A percentile compares a stretch with the other conserved stretches of the same genome.
Conservation (phyloP, 2,113 vertebrate species). For the Fregata magnificens region DNA sequence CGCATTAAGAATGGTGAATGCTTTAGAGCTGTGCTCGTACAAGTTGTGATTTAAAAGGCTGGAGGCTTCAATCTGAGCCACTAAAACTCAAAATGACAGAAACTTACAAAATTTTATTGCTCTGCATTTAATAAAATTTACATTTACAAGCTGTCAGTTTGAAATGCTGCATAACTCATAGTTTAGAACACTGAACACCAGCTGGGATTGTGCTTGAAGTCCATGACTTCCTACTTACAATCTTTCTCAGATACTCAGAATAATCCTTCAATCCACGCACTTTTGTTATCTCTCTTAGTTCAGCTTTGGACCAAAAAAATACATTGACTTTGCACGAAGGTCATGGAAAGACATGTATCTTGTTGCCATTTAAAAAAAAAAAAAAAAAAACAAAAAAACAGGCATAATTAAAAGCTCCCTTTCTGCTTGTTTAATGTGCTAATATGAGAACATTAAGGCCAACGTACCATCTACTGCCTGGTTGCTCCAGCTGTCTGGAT, state of each 20-base stretch:
- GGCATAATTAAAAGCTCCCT: constrained; percentile 63
- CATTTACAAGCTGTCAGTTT: constrained; percentile 78
- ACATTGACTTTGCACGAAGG: constrained; percentile 36
- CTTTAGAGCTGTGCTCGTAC: constrained; percentile 53
- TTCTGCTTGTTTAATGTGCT: constrained; percentile 73
- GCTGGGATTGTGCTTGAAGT: constrained; percentile 10
- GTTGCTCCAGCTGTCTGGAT: constrained; percentile 61
- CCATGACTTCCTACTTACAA: constrained; percentile 57
- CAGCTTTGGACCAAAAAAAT: constrained; percentile 42
- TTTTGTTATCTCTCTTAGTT: constrained; percentile 61
- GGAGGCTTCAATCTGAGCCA: constrained; percentile 63
- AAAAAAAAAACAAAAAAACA: neutral
- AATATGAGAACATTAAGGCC: constrained; percentile 70
- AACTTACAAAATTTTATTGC: constrained; percentile 76
- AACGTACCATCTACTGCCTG: constrained; percentile 42
- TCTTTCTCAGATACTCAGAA: constrained; percentile 46
- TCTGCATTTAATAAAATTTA: constrained; percentile 75
- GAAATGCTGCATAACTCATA: constrained; percentile 64
- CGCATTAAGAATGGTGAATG: constrained; percentile 23
- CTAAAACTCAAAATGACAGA: constrained; percentile 79
- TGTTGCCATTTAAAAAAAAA: neutral
- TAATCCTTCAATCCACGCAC: constrained; percentile 48
- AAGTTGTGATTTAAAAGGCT: constrained; percentile 74
- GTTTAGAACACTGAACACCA: constrained; percentile 47
- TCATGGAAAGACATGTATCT: constrained; percentile 62